Conservation (phyloP, 1,140 invertebrate species). For the Lysiphlebus fabarum region DNA sequence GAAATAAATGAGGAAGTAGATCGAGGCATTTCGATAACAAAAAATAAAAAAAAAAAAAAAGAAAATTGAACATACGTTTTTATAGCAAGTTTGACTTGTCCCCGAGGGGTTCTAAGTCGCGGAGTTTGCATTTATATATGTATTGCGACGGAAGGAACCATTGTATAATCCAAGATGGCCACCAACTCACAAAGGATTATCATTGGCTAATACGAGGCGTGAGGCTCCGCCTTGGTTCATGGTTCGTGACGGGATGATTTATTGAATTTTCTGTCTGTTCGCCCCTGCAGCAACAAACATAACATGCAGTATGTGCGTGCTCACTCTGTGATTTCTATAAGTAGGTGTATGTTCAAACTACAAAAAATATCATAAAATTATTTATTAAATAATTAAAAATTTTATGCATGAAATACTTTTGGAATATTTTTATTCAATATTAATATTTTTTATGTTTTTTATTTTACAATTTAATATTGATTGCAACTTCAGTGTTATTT, state of each 20-base stretch:
- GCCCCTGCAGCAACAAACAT: conserved; percentile 44
- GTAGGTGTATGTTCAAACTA: too few species aligned
- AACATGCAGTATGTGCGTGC: conserved; percentile 39
- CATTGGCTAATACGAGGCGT: conserved; percentile 62
- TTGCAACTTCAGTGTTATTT: too few species aligned
- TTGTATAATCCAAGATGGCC: conserved; percentile 61
- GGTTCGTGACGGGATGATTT: conserved; percentile 58
- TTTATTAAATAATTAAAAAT: too few species aligned
- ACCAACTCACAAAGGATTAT: conserved; percentile 58
- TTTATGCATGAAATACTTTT: too few species aligned
- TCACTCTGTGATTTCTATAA: neutral
- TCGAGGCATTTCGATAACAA: conserved; percentile 3
- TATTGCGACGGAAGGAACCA: conserved; percentile 56
- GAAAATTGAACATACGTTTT: conserved; percentile 25
- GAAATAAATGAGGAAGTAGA: conserved; percentile 5
- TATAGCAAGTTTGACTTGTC: conserved; percentile 44
- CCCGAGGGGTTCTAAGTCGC: conserved; percentile 38
- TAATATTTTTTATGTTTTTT: too few species aligned
- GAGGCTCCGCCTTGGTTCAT: conserved; percentile 60
- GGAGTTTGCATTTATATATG: conserved; percentile 52
- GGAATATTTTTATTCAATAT: too few species aligned
- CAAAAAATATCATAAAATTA: too few species aligned
- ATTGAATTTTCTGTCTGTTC: conserved; percentile 57
- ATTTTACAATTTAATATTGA: too few species aligned
- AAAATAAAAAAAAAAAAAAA: neutral